phyloP scores from a whole-genome alignment of 2,888 invertebrate species.

The Clostera curtula region DNA sequence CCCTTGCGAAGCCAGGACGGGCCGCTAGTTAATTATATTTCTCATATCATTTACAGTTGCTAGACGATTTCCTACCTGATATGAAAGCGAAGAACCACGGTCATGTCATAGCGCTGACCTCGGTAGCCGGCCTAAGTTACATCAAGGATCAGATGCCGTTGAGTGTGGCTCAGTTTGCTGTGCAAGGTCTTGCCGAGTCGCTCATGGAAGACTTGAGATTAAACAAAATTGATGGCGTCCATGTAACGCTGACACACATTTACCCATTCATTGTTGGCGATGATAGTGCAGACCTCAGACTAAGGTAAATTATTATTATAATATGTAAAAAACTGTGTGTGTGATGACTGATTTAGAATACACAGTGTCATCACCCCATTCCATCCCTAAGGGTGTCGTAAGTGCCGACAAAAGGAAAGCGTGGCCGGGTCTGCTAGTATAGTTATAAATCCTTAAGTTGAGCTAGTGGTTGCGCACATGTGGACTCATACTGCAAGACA shows the following conservation, averaged over 20 bases:
- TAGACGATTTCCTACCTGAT: constrained; percentile 75
- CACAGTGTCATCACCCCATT: no score
- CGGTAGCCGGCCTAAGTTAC: constrained; percentile 77
- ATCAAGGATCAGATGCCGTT: constrained; percentile 75
- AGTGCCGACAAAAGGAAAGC: no score
- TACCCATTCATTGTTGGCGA: constrained; percentile 78
- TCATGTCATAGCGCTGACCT: constrained; percentile 77
- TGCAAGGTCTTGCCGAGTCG: constrained; percentile 78
- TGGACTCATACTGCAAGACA: no score
- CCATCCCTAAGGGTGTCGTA: no score
- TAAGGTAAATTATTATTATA: no score
- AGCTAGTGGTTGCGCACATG: no score
- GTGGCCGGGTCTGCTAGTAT: no score
- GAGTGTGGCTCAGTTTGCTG: constrained; percentile 79
- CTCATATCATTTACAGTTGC: constrained; percentile 52
- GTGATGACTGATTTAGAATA: no score
- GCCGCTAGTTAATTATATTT: no score
- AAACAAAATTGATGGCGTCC: constrained; percentile 70
- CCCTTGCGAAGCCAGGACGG: no score
- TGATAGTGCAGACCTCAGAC: constrained; percentile 68
- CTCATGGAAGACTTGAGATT: constrained; percentile 76
- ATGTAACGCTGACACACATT: constrained; percentile 76
- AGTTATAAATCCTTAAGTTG: no score
- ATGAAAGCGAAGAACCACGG: constrained; percentile 76
- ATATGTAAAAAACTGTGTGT: no score